Evolutionary conservation across 2,888 invertebrate genomes (phyloP), one percentile per base, ranked within the genome.

Genomic region (Drosophila conformis): DNA sequence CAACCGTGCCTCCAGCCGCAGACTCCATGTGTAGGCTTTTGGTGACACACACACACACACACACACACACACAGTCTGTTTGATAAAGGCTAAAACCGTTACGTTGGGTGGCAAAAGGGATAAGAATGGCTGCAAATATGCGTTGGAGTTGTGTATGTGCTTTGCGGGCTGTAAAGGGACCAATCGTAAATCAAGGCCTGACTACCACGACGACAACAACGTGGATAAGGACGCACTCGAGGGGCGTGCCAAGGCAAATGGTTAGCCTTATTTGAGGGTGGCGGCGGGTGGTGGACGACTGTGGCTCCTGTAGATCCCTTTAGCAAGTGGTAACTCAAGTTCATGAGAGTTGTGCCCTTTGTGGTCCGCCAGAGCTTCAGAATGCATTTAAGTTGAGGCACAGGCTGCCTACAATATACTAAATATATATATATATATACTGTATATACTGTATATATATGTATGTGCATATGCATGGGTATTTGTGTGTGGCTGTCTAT

Each of bases 401-500:
- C 60, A 75, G 65, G 49, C 62, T 42, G 3, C 15, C 31, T 21
- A 38, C 29, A 74, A 40, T 52, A 52, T 67, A 27, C 60, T 49
- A 78, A 52, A 54, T 60, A 49, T 56, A 63, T 54, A 78, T 54
- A 57, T 53, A 64, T 42, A 25, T 31, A 68, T 40, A 27, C 42
- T 35, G 35, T 15, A 61, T 25, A 57, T 42, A 10, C 21, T 21
- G 21, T 21, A 59, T 56, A 25, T 18, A 15, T 52, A n/a, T 77
- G 40, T 35, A 7, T 53, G 11, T 59, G 49, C 57, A 46, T 60
- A 42, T 51, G 35, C 42, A 53, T 11, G 46, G 60, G 40, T 61
- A 69, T 7, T 36, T 36, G 15, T 36, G 36, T 36, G 73, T 86
- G 81, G 89, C 89, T 92, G 92, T 90, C 91, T 92, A 92, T 92